Evolutionary conservation across 1,140 invertebrate species (phyloP), one percentile per base, ranked within the genome.

Genomic region (Plectrocnemia conspersa): DNA sequence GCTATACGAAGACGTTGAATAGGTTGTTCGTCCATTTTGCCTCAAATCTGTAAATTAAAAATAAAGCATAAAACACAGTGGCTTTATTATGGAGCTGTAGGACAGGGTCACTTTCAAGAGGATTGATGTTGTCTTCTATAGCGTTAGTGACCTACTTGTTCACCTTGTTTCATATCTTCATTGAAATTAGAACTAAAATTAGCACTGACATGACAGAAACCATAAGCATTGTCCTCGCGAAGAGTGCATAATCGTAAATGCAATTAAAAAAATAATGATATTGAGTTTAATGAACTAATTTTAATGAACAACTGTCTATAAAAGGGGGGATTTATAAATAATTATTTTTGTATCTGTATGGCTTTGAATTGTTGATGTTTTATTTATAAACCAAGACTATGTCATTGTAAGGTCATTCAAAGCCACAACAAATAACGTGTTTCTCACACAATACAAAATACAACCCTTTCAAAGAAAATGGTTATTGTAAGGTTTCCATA

Each of bases 1-100:
- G 73, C 66, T 18, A 80, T 56, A 46, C 81, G 66, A 58, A 84
- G 58, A 54, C 72, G 68, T 49, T 46, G 44, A 53, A 58, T 54
- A 42, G 56, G 33, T 11, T 33, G 10, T 4, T 24, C 38, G 11
- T 25, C 36, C 40, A 42, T 52, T 1, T 15, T 21, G 4, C 6
- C 13, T 44, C 5, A 21, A 11, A 11, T 38, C 27, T 29, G 27
- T 29, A 29, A 29, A 29, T 29, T 7, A n/a, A 29, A 29, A 7
- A 29, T 29, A 7, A 29, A 29, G 15, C 15, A n/a, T 6, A 18
- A 10, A 11, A 24, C 32, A 22, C 25, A 7, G 47, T 40, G 32
- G 27, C 27, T n/a, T 32, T n/a, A 9, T n/a, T 45, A 27, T 27
- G 11, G 9, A 22, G 11, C 40, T 42, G 9, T 18, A 9, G 22